Conservation (phyloP, 2,888 invertebrate genomes). For the Drosophila rubida region DNA sequence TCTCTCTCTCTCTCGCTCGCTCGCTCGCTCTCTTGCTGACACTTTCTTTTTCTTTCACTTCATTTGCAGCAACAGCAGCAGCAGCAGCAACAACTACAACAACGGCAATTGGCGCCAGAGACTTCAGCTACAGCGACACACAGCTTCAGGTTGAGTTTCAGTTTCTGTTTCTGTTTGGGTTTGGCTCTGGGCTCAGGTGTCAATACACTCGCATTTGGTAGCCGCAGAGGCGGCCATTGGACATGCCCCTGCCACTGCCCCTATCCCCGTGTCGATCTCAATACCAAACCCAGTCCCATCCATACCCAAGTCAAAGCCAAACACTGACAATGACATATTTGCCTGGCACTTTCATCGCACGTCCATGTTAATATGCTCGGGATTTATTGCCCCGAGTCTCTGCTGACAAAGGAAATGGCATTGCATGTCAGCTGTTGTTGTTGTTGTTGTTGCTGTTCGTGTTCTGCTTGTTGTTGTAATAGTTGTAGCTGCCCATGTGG, state of each 20-base stretch:
- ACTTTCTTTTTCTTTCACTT: constrained; percentile 71
- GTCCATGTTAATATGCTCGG: constrained; percentile 78
- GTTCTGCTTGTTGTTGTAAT: constrained; percentile 21
- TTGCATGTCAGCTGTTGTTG: constrained; percentile 59
- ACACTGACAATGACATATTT: constrained; percentile 78
- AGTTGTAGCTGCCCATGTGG: constrained; percentile 41
- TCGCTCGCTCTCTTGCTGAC: constrained; percentile 16
- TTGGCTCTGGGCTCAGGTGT: constrained; percentile 66
- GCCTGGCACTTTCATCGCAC: constrained; percentile 79
- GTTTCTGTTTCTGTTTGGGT: constrained; percentile 48
- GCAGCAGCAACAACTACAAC: constrained; percentile 4
- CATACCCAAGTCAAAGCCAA: constrained; percentile 30
- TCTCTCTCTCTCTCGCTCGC: constrained; percentile 17
- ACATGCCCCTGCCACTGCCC: constrained; percentile 24
- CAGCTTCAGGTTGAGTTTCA: constrained; percentile 13
- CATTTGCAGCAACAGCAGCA: constrained; percentile 45
- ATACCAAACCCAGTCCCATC: constrained; percentile 21
- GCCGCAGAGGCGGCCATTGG: constrained; percentile 68
- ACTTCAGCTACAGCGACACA: constrained; percentile 9
- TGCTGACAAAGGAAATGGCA: constrained; percentile 78
- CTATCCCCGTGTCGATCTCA: constrained; percentile 13
- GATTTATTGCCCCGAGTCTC: constrained; percentile 64
- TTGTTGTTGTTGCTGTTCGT: constrained; percentile 8
- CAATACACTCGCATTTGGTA: constrained; percentile 71
- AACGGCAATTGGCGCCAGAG: constrained; percentile 51